Percentiles rank a stretch among this genome's conserved stretches.
Conservation (phyloP, 1,140 invertebrate species). For the Eufriesea mexicana region DNA sequence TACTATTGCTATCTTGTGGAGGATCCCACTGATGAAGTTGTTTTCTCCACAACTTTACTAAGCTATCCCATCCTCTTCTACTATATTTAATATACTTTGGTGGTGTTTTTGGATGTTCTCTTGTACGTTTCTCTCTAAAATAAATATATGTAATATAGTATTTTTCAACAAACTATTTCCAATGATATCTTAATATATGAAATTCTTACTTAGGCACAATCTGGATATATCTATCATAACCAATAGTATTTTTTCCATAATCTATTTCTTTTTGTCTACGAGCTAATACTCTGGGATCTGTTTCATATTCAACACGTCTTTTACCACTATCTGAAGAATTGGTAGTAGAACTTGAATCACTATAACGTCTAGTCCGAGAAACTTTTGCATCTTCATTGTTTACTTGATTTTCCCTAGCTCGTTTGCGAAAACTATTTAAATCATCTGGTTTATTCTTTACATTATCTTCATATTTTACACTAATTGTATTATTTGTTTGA, state of each 20-base stretch:
- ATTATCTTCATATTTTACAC: constrained; percentile 45
- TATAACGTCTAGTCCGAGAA: constrained; percentile 71
- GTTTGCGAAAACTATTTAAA: constrained; percentile 52
- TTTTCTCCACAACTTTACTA: constrained; percentile 93
- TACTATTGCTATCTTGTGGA: constrained; percentile 72
- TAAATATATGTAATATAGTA: constrained; percentile 33
- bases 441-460: constrained; percentile 42
- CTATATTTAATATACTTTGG: constrained; percentile 94
- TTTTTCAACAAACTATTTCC: not conserved
- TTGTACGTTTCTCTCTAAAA: constrained; percentile 85
- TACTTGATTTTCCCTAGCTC: constrained; percentile 57
- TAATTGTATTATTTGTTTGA: constrained; percentile 9
- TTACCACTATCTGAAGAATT: constrained; percentile 70
- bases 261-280: constrained; percentile 96
- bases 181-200: not conserved
- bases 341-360: constrained; percentile 77
- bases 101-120: constrained; percentile 92
- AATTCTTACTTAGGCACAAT: constrained; percentile 88
- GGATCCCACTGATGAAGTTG: constrained; percentile 93
- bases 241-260: constrained; percentile 96
- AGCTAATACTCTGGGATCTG: constrained; percentile 87
- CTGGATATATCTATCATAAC: constrained; percentile 91
- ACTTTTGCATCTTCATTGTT: constrained; percentile 53
- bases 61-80: constrained; percentile 93
- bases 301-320: constrained; percentile 85